Base-by-base conservation (phyloP, 1,140 invertebrate species). In the Cherax quadricarinatus region DNA sequence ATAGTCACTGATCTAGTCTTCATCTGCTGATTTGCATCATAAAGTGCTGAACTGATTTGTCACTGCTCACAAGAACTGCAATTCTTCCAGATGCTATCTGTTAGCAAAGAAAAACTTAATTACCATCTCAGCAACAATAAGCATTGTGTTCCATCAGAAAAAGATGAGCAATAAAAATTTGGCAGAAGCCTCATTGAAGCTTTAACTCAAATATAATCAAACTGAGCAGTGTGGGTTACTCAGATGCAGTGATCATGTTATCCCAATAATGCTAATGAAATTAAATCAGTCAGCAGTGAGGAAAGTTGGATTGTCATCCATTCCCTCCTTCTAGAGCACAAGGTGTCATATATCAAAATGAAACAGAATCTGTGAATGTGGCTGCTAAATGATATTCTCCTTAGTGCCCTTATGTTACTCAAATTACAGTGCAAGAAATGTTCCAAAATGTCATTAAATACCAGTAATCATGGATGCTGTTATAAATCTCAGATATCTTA, bases 261-360 rank as follows among this genome's bases (percentile, higher is more conserved):
- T 30, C 70, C n/a, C 70, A 75, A n/a, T 30, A 75, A 75, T 21
- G 1, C 70, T 21, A 30, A 70, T 66, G 49, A 86, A 53, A 82
- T 86, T 41, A 51, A 81, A 81, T 81, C 41, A 81, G 73, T 81
- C 90, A 91, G 53, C 60, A 79, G n/a, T 49, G n/a, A 80, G 90
- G 83, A 86, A 79, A 86, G 90, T 86, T 81, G 82, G 90, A 57
- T 81, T 51, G 79, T 66, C 90, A 91, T 91, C 90, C 84, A 91
- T 91, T 91, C 90, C 90, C 90, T 91, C 90, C 90, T 91, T 73
- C 84, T 60, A 91, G 90, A 86, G 84, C 90, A 91, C 90, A 91
- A 86, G 60, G 79, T 91, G 90, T 91, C 85, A 82, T 60, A 53
- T 89, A 62, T 51, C 57, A 51, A 80, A 86, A 81, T 80, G 84